Percentiles rank a stretch among this genome's conserved stretches.
Conservation (phyloP, 2,113 vertebrate genomes). For the Butorides virescens region DNA sequence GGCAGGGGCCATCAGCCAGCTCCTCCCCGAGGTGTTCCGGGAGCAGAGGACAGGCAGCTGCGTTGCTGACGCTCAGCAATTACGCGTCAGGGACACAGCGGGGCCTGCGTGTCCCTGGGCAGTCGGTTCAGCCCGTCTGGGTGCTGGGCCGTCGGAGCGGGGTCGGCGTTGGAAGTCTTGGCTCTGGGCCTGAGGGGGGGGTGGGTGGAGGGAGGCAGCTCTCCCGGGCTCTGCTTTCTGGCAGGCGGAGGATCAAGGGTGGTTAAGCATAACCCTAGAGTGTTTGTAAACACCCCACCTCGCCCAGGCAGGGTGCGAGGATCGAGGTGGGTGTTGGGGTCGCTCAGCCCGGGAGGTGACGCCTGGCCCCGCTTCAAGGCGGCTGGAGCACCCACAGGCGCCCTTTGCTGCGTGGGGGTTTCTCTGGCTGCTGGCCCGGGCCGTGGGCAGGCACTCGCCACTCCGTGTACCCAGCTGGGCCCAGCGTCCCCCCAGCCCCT, state of each 20-base stretch:
- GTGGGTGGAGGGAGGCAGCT: neutral
- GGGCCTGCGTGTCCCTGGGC: accelerated
- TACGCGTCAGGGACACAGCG: accelerated
- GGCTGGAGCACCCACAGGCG: neutral
- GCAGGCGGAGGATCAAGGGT: accelerated
- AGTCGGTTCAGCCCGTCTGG: accelerated
- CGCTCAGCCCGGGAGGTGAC: accelerated
- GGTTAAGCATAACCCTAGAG: accelerated
- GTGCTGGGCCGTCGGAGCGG: accelerated
- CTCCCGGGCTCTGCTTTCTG: accelerated
- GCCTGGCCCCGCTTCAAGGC: neutral
- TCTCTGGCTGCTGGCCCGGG: neutral
- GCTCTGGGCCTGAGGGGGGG: too few relatives aligned
- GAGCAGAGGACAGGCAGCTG: neutral
- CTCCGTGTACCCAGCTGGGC: accelerated
- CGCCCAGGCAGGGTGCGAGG: accelerated
- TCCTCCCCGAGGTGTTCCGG: neutral
- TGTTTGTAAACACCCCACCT: neutral
- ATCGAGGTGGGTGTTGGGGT: accelerated
- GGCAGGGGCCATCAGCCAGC: neutral
- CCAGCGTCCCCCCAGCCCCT: accelerated
- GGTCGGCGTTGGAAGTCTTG: accelerated
- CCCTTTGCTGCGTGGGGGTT: accelerated
- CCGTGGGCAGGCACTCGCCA: accelerated
- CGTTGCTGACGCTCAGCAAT: neutral